Base-by-base conservation (phyloP, 2,888 invertebrate species). In the Pyralis farinalis region DNA sequence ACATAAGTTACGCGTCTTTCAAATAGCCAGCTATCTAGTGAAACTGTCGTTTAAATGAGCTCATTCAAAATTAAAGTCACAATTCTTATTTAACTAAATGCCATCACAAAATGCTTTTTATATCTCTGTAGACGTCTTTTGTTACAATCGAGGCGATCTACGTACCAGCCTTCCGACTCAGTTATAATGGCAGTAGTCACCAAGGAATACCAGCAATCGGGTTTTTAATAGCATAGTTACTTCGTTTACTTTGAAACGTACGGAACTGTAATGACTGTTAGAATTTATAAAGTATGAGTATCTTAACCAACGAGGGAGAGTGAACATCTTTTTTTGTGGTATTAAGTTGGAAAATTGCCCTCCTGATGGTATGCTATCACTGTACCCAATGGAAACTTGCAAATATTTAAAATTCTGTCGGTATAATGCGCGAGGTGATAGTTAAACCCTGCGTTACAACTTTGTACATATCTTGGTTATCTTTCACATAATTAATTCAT, bases 31-130 rank as follows among this genome's bases (percentile, higher is more conserved):
- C 4, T 25, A 5, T 25, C 7, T 25, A 25, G 25, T 34, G 22
- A 34, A 10, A 11, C 20, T 25, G 25, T 34, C 21, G 21, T 34
- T 34, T 25, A 20, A 6, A 20, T 12, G 22, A 22, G 11, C 11
- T 1, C 25, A 11, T 22, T 7, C 25, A 9, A 34, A 8, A 25
- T 25, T 12, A 34, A 34, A 27, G 25, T 27, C 25, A 27, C 12
- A 27, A 25, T 25, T 34, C 34, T 22, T 34, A 25, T 22, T 25
- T 21, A 37, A 31, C 16, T 16, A 16, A 16, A 16, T 16, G 21
- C 12, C 22, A 7, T 37, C 7, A 30, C 30, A 31, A 37, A 37
- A 30, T 37, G 30, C 20, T 37, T 37, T 37, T 37, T 37, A 37
- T 30, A 21, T 31, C 30, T n/a, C 37, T 30, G 12, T 10, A 21